A percentile compares a stretch with the other conserved stretches of the same genome.
Conservation (phyloP, 2,797 vertebrate genomes). For the Pteronotus mesoamericanus region DNA sequence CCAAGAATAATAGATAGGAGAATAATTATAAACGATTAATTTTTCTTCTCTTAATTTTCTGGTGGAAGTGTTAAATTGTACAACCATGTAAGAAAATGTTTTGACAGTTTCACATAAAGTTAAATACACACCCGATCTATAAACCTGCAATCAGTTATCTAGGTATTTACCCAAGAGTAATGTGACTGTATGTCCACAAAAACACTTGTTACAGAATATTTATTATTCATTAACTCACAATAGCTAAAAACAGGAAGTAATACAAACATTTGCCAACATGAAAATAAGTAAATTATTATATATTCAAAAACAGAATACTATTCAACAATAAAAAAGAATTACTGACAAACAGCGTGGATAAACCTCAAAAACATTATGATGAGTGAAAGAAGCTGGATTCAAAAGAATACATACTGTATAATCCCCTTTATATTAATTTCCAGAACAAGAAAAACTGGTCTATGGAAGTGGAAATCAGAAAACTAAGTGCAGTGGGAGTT, state of each 20-base stretch:
- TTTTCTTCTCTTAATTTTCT: background rate
- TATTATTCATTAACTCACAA: background rate
- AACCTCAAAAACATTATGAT: background rate
- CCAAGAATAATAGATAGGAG: background rate
- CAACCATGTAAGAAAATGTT: background rate
- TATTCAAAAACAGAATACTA: background rate
- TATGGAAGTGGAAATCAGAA: background rate
- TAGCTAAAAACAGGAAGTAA: background rate
- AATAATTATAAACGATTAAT: background rate
- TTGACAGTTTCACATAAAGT: background rate
- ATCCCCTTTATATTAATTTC: background rate
- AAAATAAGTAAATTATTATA: background rate
- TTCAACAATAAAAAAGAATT: background rate
- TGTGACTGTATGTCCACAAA: background rate
- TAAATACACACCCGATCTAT: background rate
- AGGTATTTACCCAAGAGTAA: background rate
- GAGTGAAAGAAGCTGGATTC: background rate
- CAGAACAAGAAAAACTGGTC: background rate
- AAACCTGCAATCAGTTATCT: background rate
- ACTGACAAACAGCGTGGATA: background rate
- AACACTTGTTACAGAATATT: background rate
- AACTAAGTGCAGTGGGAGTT: background rate
- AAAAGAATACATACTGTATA: background rate
- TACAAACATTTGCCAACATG: background rate
- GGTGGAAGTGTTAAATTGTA: background rate